phyloP scores from a whole-genome alignment of 1,140 invertebrate genomes.

The Megalonaias nervosa region DNA sequence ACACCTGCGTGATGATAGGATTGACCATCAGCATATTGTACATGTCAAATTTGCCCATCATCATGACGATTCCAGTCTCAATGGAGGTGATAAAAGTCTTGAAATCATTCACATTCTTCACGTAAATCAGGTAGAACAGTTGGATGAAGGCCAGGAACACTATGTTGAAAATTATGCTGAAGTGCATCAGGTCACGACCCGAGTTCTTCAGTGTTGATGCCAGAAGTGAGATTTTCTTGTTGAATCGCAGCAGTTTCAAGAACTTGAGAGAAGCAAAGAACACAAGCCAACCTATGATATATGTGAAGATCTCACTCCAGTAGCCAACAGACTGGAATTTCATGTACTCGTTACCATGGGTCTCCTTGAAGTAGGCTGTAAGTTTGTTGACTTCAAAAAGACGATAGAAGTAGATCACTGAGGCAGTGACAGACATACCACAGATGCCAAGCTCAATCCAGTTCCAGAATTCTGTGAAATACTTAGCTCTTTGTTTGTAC shows the following conservation, averaged over 20 bases:
- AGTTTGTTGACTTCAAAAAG: conserved; percentile 64
- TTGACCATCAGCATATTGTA: conserved; percentile 70
- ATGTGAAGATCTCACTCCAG: conserved; percentile 72
- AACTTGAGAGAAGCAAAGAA: conserved; percentile 75
- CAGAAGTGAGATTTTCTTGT: conserved; percentile 72
- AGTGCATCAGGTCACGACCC: conserved; percentile 63
- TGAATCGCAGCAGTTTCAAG: conserved; percentile 74
- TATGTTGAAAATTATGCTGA: conserved; percentile 70
- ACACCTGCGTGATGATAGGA: conserved; percentile 72
- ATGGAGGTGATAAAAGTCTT: conserved; percentile 72
- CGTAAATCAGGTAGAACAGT: conserved; percentile 75
- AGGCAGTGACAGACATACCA: conserved; percentile 65
- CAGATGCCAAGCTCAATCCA: conserved; percentile 71
- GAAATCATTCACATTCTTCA: conserved; percentile 70
- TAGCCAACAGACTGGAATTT: conserved; percentile 73
- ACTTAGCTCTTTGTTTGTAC: conserved; percentile 55
- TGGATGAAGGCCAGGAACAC: conserved; percentile 70
- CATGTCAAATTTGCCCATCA: conserved; percentile 76
- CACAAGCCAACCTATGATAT: conserved; percentile 73
- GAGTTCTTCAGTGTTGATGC: conserved; percentile 66
- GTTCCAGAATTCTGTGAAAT: conserved; percentile 73
- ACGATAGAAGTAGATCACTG: conserved; percentile 71
- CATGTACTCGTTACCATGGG: conserved; percentile 74
- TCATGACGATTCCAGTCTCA: conserved; percentile 74
- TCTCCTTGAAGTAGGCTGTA: conserved; percentile 69